Evolutionary conservation across 1,140 invertebrate species (phyloP), one percentile per base, ranked within the genome.

Genomic region (Eueides isabella): DNA sequence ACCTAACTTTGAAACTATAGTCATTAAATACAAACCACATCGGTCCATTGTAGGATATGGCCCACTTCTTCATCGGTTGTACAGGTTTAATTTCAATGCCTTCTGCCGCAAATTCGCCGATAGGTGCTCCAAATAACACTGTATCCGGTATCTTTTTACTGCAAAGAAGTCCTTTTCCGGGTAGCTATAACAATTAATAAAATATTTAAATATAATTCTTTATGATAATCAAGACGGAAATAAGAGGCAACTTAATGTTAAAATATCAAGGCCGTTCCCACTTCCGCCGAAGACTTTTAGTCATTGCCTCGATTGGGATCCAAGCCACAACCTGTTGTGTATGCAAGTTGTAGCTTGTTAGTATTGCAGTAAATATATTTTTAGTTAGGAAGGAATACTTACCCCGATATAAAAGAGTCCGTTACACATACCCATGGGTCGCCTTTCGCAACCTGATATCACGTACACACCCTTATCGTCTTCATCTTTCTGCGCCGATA

Each of bases 31-130:
- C 48, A 55, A 55, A 55, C 48, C 48, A 95, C 94, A 96, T 95
- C 81, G 94, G 91, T 38, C 96, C 96, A 72, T 94, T 93, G 83
- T 95, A 97, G 2, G 90, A 80, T 0, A 96, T 75, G 62, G 89
- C 94, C 96, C 96, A 97, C 72, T 90, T 94, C 77, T 94, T 94
- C 96, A 97, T 96, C 2, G 96, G 95, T 77, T 94, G 93, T 0
- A 96, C 84, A 0, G 95, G 94, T 26, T 93, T 93, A 14, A 96
- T 92, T 29, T 85, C 88, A n/a, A 97, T 88, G 0, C 96, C 96
- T 79, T 95, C 96, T 9, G 95, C 95, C 16, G 94, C 94, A 85
- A 94, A 97, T 69, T 93, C 86, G 9, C 94, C 92, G 7, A 94
- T 91, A 2, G 92, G 82, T 16, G 88, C 94, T 4, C 94, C 95